Evolutionary conservation across 2,113 vertebrate genomes (phyloP).

Genomic region (Nothobranchius furzeri): DNA sequence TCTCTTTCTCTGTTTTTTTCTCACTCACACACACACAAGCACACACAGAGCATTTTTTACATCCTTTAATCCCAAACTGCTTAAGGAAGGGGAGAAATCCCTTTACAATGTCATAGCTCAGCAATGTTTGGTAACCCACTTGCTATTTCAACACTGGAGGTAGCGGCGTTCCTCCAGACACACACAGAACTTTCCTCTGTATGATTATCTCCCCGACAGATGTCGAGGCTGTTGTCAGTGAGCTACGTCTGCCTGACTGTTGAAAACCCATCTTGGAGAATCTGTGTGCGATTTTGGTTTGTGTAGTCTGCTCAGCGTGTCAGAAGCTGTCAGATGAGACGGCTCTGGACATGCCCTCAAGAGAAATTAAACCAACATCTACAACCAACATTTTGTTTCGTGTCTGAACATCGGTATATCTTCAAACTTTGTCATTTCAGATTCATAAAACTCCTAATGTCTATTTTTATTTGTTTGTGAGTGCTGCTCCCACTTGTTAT

Average conservation of each 20-base stretch:
- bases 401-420: slow-evolving; percentile 20
- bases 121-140: slow-evolving; percentile 63
- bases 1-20: slow-evolving; percentile 16
- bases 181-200: slow-evolving; percentile 40
- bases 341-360: slow-evolving; percentile 7
- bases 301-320: slow-evolving; percentile 7
- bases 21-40: slow-evolving; percentile 33
- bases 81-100: slow-evolving; percentile 79
- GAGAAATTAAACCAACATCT: slow-evolving; percentile 31
- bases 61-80: slow-evolving; percentile 80
- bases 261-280: slow-evolving; percentile 41
- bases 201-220: slow-evolving; percentile 53
- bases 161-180: slow-evolving; percentile 38
- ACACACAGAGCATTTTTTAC: slow-evolving; percentile 54
- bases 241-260: slow-evolving; percentile 28
- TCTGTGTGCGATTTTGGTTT: slow-evolving; percentile 20
- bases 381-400: not conserved
- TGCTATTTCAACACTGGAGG: slow-evolving; percentile 59
- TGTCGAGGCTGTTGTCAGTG: slow-evolving; percentile 48
- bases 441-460: slow-evolving; percentile 25
- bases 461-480: slow-evolving; percentile 8
- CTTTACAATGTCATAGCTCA: slow-evolving; percentile 75
- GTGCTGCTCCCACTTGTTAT: slow-evolving; percentile 4
- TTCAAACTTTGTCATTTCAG: slow-evolving; percentile 16
- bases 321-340: slow-evolving; percentile 17